phyloP scores from a whole-genome alignment of 2,888 invertebrate species.

The Chironomus tentans region DNA sequence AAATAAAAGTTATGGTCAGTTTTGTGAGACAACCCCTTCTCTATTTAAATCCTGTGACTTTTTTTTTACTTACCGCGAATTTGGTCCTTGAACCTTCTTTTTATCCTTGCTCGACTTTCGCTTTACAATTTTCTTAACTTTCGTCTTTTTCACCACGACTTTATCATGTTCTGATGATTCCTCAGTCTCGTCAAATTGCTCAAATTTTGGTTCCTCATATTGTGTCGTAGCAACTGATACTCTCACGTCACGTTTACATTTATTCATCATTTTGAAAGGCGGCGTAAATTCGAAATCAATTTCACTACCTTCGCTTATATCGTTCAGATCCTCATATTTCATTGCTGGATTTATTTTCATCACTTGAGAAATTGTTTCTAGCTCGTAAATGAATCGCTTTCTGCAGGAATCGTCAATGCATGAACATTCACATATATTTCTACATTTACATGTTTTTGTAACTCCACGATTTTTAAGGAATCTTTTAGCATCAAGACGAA shows the following conservation, averaged over 20 bases:
- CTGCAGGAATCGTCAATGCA: conserved; percentile 40
- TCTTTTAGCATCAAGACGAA: conserved; percentile 47
- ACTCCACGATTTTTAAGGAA: conserved; percentile 48
- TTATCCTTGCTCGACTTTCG: background rate
- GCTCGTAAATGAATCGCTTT: conserved; percentile 44
- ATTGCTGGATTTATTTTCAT: background rate
- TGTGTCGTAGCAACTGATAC: conserved; percentile 9
- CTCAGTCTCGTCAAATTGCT: background rate
- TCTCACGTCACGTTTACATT: background rate
- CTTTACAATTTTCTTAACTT: background rate
- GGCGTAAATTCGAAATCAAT: conserved; percentile 64
- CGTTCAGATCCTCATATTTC: background rate
- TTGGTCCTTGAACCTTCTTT: background rate
- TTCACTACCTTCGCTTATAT: conserved; percentile 45
- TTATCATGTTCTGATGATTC: background rate
- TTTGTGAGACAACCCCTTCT: too few relatives aligned
- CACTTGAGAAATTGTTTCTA: conserved; percentile 46
- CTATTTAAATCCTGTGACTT: background rate
- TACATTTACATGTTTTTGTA: conserved; percentile 45
- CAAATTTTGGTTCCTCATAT: background rate
- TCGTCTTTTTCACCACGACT: background rate
- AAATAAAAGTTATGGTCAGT: too few relatives aligned
- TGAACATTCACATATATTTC: conserved; percentile 39
- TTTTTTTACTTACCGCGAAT: background rate
- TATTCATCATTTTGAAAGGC: conserved; percentile 46